Evolutionary conservation across 2,113 vertebrate genomes (phyloP).

Genomic region (Helogale parvula): DNA sequence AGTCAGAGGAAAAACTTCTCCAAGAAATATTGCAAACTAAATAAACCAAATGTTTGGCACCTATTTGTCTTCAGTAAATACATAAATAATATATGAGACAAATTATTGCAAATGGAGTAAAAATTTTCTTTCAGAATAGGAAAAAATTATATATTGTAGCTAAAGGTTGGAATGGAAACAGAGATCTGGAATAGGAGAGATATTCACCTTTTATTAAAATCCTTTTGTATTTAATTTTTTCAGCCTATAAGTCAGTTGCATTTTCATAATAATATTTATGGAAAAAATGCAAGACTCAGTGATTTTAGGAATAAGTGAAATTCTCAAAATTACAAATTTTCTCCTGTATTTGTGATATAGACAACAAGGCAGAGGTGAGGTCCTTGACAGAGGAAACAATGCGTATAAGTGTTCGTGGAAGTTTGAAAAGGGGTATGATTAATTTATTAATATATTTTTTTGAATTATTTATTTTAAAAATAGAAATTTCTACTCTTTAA

Average conservation of each 20-base stretch:
- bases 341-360: background rate
- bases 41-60: background rate
- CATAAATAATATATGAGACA: background rate
- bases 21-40: background rate
- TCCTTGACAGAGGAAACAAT: background rate
- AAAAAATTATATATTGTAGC: background rate
- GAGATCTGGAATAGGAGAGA: background rate
- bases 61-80: background rate
- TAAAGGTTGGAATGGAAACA: background rate
- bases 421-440: background rate
- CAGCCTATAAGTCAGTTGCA: background rate
- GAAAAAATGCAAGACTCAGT: background rate
- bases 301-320: background rate
- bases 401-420: rapidly evolving
- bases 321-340: background rate
- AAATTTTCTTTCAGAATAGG: background rate
- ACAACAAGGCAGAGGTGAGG: background rate
- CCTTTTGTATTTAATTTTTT: background rate
- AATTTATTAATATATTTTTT: background rate
- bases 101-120: background rate
- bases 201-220: background rate
- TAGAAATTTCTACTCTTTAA: background rate
- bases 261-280: background rate
- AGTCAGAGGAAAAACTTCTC: background rate
- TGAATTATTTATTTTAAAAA: background rate